Base-by-base conservation (phyloP, 2,113 vertebrate species). In the Monopterus albus region DNA sequence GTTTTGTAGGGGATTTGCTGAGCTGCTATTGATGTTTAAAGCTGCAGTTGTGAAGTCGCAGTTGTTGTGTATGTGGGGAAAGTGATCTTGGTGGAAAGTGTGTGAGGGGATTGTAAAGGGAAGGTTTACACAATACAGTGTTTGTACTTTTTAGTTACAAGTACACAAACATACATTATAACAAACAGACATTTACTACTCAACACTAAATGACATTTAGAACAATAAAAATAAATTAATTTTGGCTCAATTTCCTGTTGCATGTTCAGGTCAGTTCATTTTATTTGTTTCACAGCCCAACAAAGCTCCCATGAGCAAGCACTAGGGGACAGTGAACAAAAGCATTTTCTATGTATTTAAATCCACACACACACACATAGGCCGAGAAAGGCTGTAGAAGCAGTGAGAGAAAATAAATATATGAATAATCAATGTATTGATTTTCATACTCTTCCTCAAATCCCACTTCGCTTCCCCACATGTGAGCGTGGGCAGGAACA, bases 1-100 rank as follows among this genome's bases (percentile, higher is more conserved):
- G 68, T 80, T 87, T 84, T 71, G 60, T 23, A 6, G 43, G 69
- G 80, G 73, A 82, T 89, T 85, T 85, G 17, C 56, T 42, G 70
- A 60, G 71, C 45, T 4, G 46, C 57, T 66, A 69, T 72, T 70
- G 66, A 55, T 79, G 74, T 71, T 76, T 61, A 42, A 72, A 25
- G 40, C 58, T 66, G 67, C 72, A 52, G 51, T 61, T 65, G 47
- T 28, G 70, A 65, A 18, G 26, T 57, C 53, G 61, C 53, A 53
- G 62, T 74, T 73, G 29, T 36, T 69, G 70, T 50, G 59, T 31
- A 18, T 36, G 47, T 51, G 55, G n/a, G 18, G 20, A 45, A 53
- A 29, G 28, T 23, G 35, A 64, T 31, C 31, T 33, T 14, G 2
- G 26, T 33, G 58, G 35, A 47, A 46, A 67, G 68, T 39, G 28